phyloP scores from a whole-genome alignment of 2,113 vertebrate species.

The Noctilio leporinus region DNA sequence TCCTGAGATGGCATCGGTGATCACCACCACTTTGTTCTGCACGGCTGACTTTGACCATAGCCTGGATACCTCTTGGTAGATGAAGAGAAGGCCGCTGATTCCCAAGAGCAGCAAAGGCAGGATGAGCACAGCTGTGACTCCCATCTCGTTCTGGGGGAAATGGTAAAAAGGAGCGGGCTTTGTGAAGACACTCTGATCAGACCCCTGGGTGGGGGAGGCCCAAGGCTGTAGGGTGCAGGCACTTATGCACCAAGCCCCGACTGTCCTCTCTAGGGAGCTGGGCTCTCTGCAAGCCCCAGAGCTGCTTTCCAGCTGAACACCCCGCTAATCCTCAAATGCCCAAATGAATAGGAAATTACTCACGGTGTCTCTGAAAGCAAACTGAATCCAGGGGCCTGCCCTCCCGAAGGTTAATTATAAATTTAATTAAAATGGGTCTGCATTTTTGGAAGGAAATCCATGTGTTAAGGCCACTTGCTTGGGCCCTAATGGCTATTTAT shows the following conservation, averaged over 20 bases:
- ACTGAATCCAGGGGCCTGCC: background rate
- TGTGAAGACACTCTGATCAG: background rate
- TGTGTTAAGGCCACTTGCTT: constrained; percentile 58
- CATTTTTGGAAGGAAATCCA: constrained; percentile 56
- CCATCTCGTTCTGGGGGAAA: constrained; percentile 81
- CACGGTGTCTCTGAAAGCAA: constrained; percentile 41
- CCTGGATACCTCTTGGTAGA: constrained; percentile 88
- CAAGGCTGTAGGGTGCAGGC: background rate
- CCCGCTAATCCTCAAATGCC: background rate
- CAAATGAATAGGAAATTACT: constrained; percentile 72
- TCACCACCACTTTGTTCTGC: constrained; percentile 95
- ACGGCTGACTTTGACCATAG: constrained; percentile 91
- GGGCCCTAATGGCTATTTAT: constrained; percentile 66
- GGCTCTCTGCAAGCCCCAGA: background rate
- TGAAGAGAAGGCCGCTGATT: constrained; percentile 89
- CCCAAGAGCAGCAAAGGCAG: constrained; percentile 88
- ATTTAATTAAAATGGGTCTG: constrained; percentile 55
- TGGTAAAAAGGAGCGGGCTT: background rate
- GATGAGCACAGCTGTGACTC: constrained; percentile 80
- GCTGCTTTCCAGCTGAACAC: background rate
- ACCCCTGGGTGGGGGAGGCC: too few relatives aligned
- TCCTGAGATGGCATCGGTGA: constrained; percentile 92
- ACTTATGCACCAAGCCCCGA: background rate
- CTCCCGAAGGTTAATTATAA: background rate
- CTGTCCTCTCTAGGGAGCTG: background rate